These are phyloP conservation scores for Apaloderma vittatum DNA, from an alignment of 2,113 vertebrate species.

Conservation along the genomic window DNA sequence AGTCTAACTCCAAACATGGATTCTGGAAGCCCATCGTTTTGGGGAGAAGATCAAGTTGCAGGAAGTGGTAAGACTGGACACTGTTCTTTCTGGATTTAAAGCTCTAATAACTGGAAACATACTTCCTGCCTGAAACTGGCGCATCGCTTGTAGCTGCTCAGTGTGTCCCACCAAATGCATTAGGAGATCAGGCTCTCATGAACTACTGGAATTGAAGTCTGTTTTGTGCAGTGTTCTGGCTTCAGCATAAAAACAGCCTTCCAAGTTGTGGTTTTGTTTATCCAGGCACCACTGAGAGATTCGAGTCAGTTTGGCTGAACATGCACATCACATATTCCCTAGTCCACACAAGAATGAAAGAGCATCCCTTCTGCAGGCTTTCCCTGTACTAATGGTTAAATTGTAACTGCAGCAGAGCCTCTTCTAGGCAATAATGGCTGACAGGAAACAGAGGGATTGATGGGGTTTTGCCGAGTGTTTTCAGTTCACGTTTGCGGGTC, in stretches of 20 bases:
- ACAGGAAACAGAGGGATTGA: neutral
- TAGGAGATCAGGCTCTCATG: neutral
- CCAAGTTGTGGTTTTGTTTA: neutral
- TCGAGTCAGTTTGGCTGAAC: neutral
- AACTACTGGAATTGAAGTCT: neutral
- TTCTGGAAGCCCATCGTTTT: neutral
- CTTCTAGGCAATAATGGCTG: neutral
- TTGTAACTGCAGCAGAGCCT: neutral
- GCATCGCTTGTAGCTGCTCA: neutral
- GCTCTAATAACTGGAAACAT: neutral
- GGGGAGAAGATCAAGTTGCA: neutral
- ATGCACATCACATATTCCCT: neutral
- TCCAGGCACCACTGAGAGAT: neutral
- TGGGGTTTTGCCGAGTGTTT: neutral
- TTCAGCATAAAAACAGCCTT: neutral
- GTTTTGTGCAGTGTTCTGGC: neutral
- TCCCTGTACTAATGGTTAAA: neutral
- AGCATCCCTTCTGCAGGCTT: neutral
- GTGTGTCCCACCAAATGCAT: neutral
- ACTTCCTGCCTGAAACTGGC: neutral
- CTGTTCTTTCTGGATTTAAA: neutral
- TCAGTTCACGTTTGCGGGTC: accelerated
- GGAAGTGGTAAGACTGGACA: neutral
- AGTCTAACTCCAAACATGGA: neutral
- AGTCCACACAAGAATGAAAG: neutral